Conservation (phyloP, 2,113 vertebrate genomes). For the Toxostoma redivivum region DNA sequence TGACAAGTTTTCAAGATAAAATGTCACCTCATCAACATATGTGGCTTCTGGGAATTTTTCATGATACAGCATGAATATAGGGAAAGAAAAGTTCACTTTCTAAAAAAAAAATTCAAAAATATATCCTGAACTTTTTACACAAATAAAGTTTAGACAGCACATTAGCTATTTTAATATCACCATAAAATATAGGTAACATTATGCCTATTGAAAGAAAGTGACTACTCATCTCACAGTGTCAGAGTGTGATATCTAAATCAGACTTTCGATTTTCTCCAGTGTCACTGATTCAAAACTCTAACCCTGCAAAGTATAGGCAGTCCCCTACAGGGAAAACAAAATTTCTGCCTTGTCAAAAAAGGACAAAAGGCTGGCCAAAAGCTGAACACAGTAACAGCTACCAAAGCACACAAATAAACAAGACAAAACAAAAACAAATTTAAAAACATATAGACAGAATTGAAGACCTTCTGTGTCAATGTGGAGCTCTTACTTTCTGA, state of each 20-base stretch:
- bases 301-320: not conserved
- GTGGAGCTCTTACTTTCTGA: not conserved
- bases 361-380: slow-evolving; percentile 15
- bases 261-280: not conserved
- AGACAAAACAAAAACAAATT: not conserved
- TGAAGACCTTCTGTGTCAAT: not conserved
- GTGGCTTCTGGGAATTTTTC: not conserved
- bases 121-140: not conserved
- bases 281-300: not conserved
- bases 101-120: not conserved
- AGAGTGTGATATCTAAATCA: not conserved
- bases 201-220: not conserved
- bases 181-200: not conserved
- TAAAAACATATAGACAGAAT: not conserved
- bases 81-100: not conserved
- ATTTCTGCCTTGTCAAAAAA: slow-evolving; percentile 28
- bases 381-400: not conserved
- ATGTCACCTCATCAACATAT: not conserved
- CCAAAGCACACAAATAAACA: not conserved
- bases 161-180: not conserved
- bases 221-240: not conserved
- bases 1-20: not conserved
- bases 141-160: not conserved
- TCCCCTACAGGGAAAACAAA: not conserved
- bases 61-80: not conserved